Conservation (phyloP, 2,888 invertebrate species). For the Diarsia mendica region DNA sequence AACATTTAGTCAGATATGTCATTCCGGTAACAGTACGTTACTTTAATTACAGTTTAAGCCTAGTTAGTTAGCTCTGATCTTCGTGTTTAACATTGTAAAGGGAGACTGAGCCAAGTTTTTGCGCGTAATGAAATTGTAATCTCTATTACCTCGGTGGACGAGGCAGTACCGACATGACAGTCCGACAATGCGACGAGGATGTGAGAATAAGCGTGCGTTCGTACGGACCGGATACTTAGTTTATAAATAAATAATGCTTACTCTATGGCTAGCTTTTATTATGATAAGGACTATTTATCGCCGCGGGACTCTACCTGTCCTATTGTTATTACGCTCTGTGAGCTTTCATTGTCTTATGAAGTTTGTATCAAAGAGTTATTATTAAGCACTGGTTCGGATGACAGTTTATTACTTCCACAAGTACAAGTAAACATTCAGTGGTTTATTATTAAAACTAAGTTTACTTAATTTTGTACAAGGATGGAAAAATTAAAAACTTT, state of each 20-base stretch:
- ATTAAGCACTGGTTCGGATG: conserved; percentile 25
- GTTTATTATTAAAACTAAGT: neutral
- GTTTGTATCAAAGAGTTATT: conserved; percentile 19
- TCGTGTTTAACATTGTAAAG: conserved; percentile 84
- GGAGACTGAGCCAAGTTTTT: conserved; percentile 79
- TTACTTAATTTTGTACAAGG: neutral
- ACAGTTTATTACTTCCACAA: conserved; percentile 14
- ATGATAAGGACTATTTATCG: conserved; percentile 68
- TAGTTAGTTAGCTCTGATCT: conserved; percentile 81
- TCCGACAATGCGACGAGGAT: conserved; percentile 67
- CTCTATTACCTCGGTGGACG: conserved; percentile 67
- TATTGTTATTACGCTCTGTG: conserved; percentile 46
- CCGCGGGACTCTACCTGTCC: conserved; percentile 60
- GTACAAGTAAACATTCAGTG: neutral
- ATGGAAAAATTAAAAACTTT: neutral
- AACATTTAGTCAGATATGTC: conserved; percentile 87
- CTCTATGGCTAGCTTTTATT: conserved; percentile 66
- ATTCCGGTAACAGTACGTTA: conserved; percentile 86
- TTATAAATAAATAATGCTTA: conserved; percentile 78
- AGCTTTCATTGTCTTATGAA: conserved; percentile 57
- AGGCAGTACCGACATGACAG: conserved; percentile 65
- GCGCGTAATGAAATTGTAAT: conserved; percentile 81
- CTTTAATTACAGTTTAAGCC: conserved; percentile 84
- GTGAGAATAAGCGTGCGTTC: conserved; percentile 67
- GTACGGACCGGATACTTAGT: conserved; percentile 78